phyloP scores from a whole-genome alignment of 2,888 invertebrate species.

The Ischnura elegans region DNA sequence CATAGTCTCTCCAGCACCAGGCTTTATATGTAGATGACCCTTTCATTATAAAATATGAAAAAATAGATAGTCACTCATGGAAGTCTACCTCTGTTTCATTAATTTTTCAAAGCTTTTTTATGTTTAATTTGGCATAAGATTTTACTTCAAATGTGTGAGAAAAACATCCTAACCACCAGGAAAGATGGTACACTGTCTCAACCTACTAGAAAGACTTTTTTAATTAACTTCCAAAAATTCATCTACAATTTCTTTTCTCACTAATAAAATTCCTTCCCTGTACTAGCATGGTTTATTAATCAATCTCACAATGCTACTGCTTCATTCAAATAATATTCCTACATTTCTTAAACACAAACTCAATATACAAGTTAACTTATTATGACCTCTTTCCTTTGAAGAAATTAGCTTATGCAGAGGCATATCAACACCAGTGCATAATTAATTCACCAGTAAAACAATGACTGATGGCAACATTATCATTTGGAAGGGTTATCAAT shows the following conservation, averaged over 20 bases:
- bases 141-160: not conserved
- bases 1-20: constrained; percentile 37
- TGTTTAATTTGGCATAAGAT: not conserved
- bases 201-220: constrained; percentile 20
- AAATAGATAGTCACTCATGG: constrained; percentile 14
- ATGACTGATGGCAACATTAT: not conserved
- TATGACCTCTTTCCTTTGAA: not conserved
- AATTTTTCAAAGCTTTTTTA: constrained; percentile 41
- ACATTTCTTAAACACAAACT: not conserved
- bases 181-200: not conserved
- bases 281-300: not conserved
- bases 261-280: not conserved
- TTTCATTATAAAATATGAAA: constrained; percentile 61
- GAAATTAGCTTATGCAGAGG: not conserved
- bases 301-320: not conserved
- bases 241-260: not conserved
- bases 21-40: not conserved
- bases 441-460: not conserved
- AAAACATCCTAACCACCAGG: not conserved
- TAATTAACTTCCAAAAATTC: not conserved
- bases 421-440: not conserved
- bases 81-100: constrained; percentile 18
- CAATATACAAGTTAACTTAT: not conserved
- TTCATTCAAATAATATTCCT: too few species aligned
- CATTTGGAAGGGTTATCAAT: not conserved